Percentiles rank a stretch among this genome's conserved stretches.
Conservation (phyloP, 2,113 vertebrate genomes). For the Bufo gargarizans region DNA sequence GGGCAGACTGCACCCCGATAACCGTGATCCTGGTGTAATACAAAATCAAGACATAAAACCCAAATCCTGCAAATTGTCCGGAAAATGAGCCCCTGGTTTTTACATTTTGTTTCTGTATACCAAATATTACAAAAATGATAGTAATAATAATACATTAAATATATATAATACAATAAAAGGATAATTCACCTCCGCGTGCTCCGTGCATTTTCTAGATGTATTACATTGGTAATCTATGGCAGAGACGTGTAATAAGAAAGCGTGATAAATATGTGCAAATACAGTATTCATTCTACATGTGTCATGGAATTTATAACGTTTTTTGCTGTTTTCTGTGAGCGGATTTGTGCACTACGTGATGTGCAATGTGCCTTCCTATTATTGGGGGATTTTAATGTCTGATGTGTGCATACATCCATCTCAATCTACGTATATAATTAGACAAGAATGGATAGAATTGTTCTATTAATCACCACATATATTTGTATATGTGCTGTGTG, state of each 20-base stretch:
- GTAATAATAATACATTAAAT: too few relatives aligned
- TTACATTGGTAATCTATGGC: not conserved
- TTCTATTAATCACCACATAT: not conserved
- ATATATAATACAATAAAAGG: not conserved
- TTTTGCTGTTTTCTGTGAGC: not conserved
- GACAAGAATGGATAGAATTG: not conserved
- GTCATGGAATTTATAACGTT: not conserved
- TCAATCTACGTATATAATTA: too few relatives aligned
- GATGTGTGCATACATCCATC: too few relatives aligned
- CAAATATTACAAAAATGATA: too few relatives aligned
- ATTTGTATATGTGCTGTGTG: not conserved
- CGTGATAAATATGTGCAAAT: not conserved
- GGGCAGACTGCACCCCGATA: not conserved
- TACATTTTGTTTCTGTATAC: not conserved
- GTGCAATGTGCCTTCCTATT: too few relatives aligned
- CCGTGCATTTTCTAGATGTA: not conserved
- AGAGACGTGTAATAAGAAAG: not conserved
- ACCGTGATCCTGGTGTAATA: not conserved
- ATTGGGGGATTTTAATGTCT: too few relatives aligned
- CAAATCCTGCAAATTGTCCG: not conserved
- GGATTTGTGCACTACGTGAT: too few relatives aligned
- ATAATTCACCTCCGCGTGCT: not conserved
- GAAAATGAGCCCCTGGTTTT: not conserved
- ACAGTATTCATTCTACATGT: not conserved
- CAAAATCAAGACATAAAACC: not conserved